These are phyloP conservation scores for Rhimphoctona megacephalus DNA, from an alignment of 2,888 invertebrate species.

Conservation along the genomic window DNA sequence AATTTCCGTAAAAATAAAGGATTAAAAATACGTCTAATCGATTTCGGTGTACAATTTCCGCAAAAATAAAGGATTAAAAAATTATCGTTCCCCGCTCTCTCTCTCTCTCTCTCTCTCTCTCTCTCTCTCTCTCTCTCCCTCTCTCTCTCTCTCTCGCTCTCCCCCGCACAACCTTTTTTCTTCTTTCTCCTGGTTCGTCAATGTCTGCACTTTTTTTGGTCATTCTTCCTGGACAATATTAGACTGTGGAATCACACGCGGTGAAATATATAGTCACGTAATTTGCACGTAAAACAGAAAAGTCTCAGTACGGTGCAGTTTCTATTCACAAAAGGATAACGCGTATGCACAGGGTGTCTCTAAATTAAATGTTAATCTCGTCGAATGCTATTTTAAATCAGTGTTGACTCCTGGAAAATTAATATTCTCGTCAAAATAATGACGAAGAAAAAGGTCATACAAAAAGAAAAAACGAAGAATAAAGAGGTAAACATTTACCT, in stretches of 20 bases:
- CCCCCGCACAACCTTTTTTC: background rate
- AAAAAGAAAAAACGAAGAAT: background rate
- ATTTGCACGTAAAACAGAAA: conserved; percentile 57
- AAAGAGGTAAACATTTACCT: conserved; percentile 75
- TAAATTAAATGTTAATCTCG: background rate
- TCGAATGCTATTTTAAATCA: background rate
- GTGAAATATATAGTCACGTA: conserved; percentile 12
- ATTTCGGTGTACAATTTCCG: conserved; percentile 59
- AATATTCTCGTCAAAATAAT: background rate
- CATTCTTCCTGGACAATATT: conserved; percentile 18
- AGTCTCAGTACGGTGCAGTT: conserved; percentile 15
- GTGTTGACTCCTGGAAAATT: background rate
- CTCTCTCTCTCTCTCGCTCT: background rate
- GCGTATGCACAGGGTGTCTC: background rate
- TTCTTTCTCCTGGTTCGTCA: background rate
- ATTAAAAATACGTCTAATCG: conserved; percentile 36
- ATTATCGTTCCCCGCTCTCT: background rate
- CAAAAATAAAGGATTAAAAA: background rate
- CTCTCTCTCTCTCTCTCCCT: background rate
- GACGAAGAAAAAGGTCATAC: too few species aligned
- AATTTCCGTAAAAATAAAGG: conserved; percentile 55
- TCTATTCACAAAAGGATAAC: background rate
- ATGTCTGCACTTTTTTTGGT: conserved; percentile 11
- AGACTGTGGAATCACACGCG: conserved; percentile 35
- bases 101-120: background rate